Evolutionary conservation across 2,797 vertebrate species (phyloP), one percentile per base, ranked within the genome.

Genomic region (Alauda arvensis): DNA sequence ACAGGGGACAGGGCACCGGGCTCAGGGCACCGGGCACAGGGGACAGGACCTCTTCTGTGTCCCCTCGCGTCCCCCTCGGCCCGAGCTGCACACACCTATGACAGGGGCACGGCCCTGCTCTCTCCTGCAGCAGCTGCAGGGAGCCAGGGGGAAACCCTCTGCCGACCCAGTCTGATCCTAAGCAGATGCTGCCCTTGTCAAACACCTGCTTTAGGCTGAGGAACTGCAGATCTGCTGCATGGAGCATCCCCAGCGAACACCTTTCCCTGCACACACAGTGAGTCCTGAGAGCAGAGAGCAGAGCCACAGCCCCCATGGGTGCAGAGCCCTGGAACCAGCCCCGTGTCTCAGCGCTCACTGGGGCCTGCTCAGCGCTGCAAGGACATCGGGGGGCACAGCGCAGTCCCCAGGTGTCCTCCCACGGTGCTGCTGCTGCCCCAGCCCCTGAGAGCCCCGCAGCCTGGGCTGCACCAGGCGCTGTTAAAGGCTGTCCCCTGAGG

Each of bases 311-410:
- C 26, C 14, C 29, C 51, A 1, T 0, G 61, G 45, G 18, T 6
- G 43, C 49, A 20, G 25, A 6, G 6, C 40, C 39, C n/a, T 5
- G 28, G 49, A 8, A 2, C 45, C 1, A 2, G 34, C 59, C 10
- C 12, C 24, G 33, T 8, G 0, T 17, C 21, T 15, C 1, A 1
- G 48, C 0, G 3, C 17, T 11, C 63, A 4, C 9, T 3, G 25
- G 1, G 2, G 0, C 0, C 42, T 4, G 45, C 60, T 8, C 40
- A 0, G 0, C 0, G 3, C 52, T 7, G 51, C 4, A 0, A 4
- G 62, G 62, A 6, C 1, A 0, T 5, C 16, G 37, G 37, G 37
- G 37, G 9, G 37, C 37, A 37, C 37, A 37, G 37, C 37, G 10
- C 37, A 37, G 37, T 37, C 6, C 16, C 53, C 45, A 1, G 31